phyloP scores from a whole-genome alignment of 2,113 vertebrate species.

The Leptobrachium leishanense region DNA sequence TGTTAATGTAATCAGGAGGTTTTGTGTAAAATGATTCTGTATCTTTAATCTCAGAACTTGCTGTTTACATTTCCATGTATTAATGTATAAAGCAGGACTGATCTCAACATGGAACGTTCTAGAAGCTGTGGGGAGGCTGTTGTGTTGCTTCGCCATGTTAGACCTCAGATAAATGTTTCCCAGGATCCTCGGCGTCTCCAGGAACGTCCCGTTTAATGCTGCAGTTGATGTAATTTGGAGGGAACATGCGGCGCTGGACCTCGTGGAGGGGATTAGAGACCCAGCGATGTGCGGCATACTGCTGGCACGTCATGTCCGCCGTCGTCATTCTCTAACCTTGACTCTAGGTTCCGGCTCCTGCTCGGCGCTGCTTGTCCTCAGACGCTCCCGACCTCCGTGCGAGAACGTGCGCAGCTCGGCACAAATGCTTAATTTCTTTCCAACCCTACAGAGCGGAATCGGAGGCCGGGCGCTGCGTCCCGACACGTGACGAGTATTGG shows the following conservation, averaged over 20 bases:
- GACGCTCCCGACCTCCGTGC: background rate
- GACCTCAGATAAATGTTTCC: too few relatives aligned
- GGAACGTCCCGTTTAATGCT: too few relatives aligned
- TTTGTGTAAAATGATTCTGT: too few relatives aligned
- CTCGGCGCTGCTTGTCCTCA: background rate
- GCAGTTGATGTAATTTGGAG: too few relatives aligned
- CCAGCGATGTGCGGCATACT: background rate
- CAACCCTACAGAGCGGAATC: background rate
- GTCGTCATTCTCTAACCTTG: constrained; percentile 3
- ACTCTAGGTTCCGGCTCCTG: background rate
- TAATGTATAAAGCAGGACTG: too few relatives aligned
- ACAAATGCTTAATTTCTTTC: background rate
- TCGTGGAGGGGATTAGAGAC: constrained; percentile 9
- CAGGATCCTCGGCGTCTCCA: too few relatives aligned
- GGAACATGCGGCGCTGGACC: background rate
- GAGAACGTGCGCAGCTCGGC: background rate
- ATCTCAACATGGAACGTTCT: too few relatives aligned
- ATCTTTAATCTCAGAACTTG: too few relatives aligned
- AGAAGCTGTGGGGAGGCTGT: too few relatives aligned
- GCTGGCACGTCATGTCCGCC: background rate
- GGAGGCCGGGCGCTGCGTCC: background rate
- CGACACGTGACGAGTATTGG: background rate
- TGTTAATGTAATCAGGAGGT: too few relatives aligned
- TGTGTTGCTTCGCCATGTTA: too few relatives aligned
- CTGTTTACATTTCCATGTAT: too few relatives aligned